Percentiles rank a stretch among this genome's conserved stretches.
These are phyloP conservation scores for Mythimna loreyi DNA, from an alignment of 2,888 invertebrate species.

Conservation along the genomic window DNA sequence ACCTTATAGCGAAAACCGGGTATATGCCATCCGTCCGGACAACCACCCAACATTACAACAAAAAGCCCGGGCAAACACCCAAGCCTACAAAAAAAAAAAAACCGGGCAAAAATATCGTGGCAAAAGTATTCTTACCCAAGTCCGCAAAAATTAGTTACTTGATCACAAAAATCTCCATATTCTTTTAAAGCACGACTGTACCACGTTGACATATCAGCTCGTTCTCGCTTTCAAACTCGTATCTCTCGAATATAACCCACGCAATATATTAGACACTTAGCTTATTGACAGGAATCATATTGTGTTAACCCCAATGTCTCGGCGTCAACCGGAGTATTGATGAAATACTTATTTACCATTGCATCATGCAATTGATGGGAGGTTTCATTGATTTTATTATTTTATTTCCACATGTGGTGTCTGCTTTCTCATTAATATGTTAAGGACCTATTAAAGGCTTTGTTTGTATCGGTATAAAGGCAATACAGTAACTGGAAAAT, in stretches of 20 bases:
- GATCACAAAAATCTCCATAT: constrained; percentile 56
- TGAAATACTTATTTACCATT: constrained; percentile 83
- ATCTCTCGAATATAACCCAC: constrained; percentile 46
- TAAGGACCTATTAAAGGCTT: neutral
- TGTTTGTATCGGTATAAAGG: constrained; percentile 5
- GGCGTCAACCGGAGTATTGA: constrained; percentile 69
- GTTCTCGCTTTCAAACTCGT: constrained; percentile 34
- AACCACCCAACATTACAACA: neutral
- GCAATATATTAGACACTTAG: constrained; percentile 51
- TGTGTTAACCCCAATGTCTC: constrained; percentile 78
- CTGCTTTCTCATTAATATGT: constrained; percentile 33
- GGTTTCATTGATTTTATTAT: constrained; percentile 46
- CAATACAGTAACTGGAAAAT: no score
- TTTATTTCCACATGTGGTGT: constrained; percentile 31
- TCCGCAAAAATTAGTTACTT: constrained; percentile 48
- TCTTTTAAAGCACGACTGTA: constrained; percentile 51
- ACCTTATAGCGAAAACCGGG: neutral
- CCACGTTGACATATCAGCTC: constrained; percentile 43
- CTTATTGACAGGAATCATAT: constrained; percentile 68
- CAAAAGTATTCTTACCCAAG: constrained; percentile 45
- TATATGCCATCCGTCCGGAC: neutral
- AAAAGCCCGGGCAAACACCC: neutral
- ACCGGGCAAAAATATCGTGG: constrained; percentile 21
- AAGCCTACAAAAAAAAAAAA: neutral
- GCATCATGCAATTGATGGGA: constrained; percentile 76